phyloP scores from a whole-genome alignment of 2,888 invertebrate genomes.

The Aleiodes alternator region DNA sequence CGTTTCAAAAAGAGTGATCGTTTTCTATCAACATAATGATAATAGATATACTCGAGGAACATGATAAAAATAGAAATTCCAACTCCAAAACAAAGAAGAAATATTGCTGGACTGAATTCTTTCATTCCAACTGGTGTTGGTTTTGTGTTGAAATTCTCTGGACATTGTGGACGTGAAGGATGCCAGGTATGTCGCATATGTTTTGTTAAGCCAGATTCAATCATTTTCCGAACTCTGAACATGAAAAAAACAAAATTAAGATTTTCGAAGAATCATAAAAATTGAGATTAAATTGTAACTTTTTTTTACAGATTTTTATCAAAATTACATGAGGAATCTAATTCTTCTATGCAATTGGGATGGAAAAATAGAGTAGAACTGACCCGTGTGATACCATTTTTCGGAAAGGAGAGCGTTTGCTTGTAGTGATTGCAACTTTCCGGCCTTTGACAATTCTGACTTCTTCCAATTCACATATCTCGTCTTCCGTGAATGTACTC shows the following conservation, averaged over 20 bases:
- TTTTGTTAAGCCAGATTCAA: slow-evolving; percentile 59
- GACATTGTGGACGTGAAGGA: slow-evolving; percentile 60
- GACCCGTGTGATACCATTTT: slow-evolving; percentile 68
- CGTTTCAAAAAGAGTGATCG: too few relatives aligned
- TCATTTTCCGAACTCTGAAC: slow-evolving; percentile 60
- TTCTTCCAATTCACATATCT: slow-evolving; percentile 83
- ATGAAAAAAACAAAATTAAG: too few relatives aligned
- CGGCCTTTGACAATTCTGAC: slow-evolving; percentile 57
- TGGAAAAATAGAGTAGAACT: slow-evolving; percentile 29
- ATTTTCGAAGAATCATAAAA: too few relatives aligned
- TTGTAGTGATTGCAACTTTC: slow-evolving; percentile 57
- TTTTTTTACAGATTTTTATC: slow-evolving; percentile 1
- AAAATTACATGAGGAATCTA: background rate
- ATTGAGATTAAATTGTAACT: too few relatives aligned
- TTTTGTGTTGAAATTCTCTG: slow-evolving; percentile 61
- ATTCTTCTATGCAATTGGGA: background rate
- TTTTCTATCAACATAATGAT: slow-evolving; percentile 5
- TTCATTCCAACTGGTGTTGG: slow-evolving; percentile 61
- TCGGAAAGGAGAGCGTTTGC: slow-evolving; percentile 65
- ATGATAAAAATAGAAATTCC: slow-evolving; percentile 54
- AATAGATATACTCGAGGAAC: slow-evolving; percentile 52
- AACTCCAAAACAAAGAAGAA: slow-evolving; percentile 58
- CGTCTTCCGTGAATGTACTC: slow-evolving; percentile 80
- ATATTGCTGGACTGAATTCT: slow-evolving; percentile 64
- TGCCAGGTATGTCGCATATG: slow-evolving; percentile 60